Evolutionary conservation across 2,797 vertebrate genomes (phyloP).

Genomic region (Petrocephalus schoutedeni): DNA sequence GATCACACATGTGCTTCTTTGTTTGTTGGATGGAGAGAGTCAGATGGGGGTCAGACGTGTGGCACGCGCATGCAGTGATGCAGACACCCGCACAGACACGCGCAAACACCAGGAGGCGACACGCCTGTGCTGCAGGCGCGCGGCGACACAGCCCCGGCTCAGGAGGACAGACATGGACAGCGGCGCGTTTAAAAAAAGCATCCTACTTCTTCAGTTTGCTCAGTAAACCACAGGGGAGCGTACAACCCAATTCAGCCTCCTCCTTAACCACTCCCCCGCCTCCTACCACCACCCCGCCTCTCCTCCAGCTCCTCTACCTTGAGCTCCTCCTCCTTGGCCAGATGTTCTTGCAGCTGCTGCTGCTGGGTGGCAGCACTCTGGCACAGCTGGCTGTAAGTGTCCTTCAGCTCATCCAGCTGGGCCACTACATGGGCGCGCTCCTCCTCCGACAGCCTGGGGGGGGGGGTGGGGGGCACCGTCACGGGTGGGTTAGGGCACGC

Average conservation of each 20-base stretch:
- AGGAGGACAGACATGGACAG: constrained; percentile 31
- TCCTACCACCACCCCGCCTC: not conserved
- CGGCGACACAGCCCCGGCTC: not conserved
- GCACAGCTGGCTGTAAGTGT: constrained; percentile 78
- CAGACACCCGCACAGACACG: constrained; percentile 45
- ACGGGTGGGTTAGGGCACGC: not conserved
- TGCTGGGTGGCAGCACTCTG: constrained; percentile 76
- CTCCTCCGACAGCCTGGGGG: constrained; percentile 73
- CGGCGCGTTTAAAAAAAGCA: constrained; percentile 30
- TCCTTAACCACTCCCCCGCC: not conserved
- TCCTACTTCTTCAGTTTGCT: constrained; percentile 25
- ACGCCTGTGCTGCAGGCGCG: constrained; percentile 25
- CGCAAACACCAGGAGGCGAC: constrained; percentile 40
- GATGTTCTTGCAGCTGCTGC: constrained; percentile 83
- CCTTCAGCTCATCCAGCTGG: constrained; percentile 73
- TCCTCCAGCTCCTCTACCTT: constrained; percentile 71
- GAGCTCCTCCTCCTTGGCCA: constrained; percentile 85
- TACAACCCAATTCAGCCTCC: not conserved
- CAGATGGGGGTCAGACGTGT: constrained; percentile 43
- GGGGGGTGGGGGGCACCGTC: not conserved
- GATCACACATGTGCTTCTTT: constrained; percentile 35
- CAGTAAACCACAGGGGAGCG: constrained; percentile 4
- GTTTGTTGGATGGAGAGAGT: constrained; percentile 30
- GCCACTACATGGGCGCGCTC: constrained; percentile 76
- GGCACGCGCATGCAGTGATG: constrained; percentile 33